phyloP scores from a whole-genome alignment of 2,888 invertebrate species.

The Caenorhabditis auriculariae region DNA sequence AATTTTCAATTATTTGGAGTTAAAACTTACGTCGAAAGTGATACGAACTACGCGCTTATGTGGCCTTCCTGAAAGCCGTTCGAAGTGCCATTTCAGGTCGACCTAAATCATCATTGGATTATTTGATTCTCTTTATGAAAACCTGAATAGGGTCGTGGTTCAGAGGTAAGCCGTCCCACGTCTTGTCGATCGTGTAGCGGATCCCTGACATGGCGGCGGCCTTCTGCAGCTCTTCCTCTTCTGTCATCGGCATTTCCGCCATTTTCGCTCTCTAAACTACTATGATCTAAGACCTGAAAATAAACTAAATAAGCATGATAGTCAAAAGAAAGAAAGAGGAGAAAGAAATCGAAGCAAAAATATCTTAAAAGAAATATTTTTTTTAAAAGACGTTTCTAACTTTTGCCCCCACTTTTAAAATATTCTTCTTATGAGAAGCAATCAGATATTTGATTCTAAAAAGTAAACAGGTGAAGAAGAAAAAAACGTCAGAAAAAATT shows the following conservation, averaged over 20 bases:
- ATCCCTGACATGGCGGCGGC: slow-evolving; percentile 38
- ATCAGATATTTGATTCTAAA: no score
- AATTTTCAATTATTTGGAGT: background rate
- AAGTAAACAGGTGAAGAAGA: no score
- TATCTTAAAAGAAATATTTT: no score
- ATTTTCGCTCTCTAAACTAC: no score
- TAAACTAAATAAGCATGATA: no score
- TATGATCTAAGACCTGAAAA: no score
- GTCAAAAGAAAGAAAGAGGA: no score
- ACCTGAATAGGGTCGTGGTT: slow-evolving; percentile 54
- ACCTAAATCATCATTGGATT: slow-evolving; percentile 16
- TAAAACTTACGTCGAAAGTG: slow-evolving; percentile 27
- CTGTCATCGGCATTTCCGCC: slow-evolving; percentile 9
- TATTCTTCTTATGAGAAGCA: no score
- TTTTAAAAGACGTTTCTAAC: no score
- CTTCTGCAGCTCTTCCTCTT: slow-evolving; percentile 25
- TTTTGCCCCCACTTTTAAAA: no score
- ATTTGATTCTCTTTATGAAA: background rate
- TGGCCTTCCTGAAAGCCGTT: slow-evolving; percentile 49
- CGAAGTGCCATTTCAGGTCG: slow-evolving; percentile 58
- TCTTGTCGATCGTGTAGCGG: slow-evolving; percentile 49
- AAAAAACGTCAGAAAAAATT: no score
- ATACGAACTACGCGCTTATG: slow-evolving; percentile 59
- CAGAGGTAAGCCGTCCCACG: slow-evolving; percentile 59
- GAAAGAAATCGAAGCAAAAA: no score